Evolutionary conservation across 2,888 invertebrate species (phyloP), one percentile per base, ranked within the genome.

Genomic region (Drosophila diplacantha): DNA sequence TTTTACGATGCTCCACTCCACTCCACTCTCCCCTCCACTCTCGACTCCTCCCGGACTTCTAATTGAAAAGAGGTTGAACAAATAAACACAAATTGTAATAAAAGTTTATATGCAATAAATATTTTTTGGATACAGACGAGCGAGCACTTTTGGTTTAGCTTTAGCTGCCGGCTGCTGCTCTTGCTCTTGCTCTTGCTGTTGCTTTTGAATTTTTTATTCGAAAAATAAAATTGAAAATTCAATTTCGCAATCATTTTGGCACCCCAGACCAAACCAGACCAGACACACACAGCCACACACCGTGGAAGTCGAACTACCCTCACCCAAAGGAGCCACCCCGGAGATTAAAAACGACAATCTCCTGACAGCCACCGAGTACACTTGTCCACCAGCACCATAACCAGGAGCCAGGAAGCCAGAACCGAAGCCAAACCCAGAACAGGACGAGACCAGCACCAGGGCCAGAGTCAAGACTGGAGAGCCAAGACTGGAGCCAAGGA

Each of bases 51-150:
- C 58, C 43, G 22, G 64, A 43, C 52, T 71, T 74, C 72, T 78
- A 81, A 81, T 81, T 79, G 81, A 71, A 78, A 79, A 75, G 74
- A 81, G 78, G 75, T 74, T 78, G 78, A 49, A 66, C 61, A 74
- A 79, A 76, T 65, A 83, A 81, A 83, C 76, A 71, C 70, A 78
- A 79, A 81, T 79, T 76, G 79, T 74, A 79, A 85, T 85, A 85
- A 85, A 85, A 85, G 80, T 85, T 85, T 85, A 85, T 85, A 85
- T 83, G 83, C 83, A 83, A 85, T 85, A 85, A 85, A 85, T 85
- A 77, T 79, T 76, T 79, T 74, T 62, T 43, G 56, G 71, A 38
- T 63, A 52, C 60, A 56, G 63, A 18, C 55, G 62, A 65, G 29
- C 59, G 56, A 67, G 57, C 53, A 55, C 58, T 57, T 59, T 49